Evolutionary conservation across 2,113 vertebrate species (phyloP).

Genomic region (Xenus cinereus): DNA sequence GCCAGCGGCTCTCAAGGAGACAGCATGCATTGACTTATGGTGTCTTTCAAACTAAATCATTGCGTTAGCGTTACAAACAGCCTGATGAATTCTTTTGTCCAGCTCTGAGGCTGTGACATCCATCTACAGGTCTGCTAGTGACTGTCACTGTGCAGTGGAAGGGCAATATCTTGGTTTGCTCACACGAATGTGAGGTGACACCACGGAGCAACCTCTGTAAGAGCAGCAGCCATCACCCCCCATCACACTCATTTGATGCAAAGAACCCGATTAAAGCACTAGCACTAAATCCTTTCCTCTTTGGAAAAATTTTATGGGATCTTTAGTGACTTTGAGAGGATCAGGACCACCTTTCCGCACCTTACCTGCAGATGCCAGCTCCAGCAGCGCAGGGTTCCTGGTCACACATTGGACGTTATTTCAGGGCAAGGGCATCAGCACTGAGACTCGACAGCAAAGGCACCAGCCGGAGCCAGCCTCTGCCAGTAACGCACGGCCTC

Average conservation of each 20-base stretch:
- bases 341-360: neutral
- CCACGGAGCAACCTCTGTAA: neutral
- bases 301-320: neutral
- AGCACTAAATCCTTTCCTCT: neutral
- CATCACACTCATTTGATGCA: no score
- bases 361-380: neutral
- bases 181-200: neutral
- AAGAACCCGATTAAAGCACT: neutral
- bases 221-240: neutral
- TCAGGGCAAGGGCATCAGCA: neutral
- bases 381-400: neutral
- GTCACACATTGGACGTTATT: accelerated
- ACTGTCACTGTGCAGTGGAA: neutral
- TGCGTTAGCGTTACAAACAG: neutral
- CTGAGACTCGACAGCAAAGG: neutral
- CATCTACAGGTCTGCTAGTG: neutral
- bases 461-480: neutral
- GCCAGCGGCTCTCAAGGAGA: neutral
- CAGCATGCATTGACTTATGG: neutral
- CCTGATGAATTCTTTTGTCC: neutral
- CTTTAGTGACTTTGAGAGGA: neutral
- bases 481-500: accelerated
- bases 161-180: neutral
- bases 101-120: neutral
- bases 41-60: neutral